phyloP scores from a whole-genome alignment of 1,140 invertebrate genomes.

The Oscheius sp. region DNA sequence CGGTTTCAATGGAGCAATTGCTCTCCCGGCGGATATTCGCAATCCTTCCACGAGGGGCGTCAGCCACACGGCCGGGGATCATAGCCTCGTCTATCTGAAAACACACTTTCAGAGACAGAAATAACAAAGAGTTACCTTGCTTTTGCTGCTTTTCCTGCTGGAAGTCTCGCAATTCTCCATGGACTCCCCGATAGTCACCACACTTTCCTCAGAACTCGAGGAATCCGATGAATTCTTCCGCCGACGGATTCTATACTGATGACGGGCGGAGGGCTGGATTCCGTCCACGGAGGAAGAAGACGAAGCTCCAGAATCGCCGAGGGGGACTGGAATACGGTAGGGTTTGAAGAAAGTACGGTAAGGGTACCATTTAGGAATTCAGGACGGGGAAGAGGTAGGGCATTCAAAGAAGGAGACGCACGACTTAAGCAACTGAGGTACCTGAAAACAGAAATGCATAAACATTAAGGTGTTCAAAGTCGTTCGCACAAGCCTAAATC shows the following conservation, averaged over 20 bases:
- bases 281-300: conserved; percentile 7
- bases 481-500: no score
- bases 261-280: neutral
- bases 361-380: conserved; percentile 6
- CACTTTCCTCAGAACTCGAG: conserved; percentile 6
- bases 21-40: conserved; percentile 41
- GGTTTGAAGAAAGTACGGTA: neutral
- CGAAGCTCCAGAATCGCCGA: conserved; percentile 1
- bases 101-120: neutral
- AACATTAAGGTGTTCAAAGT: no score
- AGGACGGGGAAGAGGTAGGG: neutral
- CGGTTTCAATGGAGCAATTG: conserved; percentile 37
- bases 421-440: neutral
- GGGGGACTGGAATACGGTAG: neutral
- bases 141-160: conserved; percentile 10
- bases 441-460: neutral
- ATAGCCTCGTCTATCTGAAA: neutral
- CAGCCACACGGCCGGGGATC: neutral
- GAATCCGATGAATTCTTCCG: conserved; percentile 10
- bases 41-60: conserved; percentile 33
- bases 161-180: neutral
- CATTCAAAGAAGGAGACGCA: neutral
- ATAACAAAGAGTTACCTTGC: neutral
- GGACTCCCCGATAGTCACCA: neutral
- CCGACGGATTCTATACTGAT: neutral